These are phyloP conservation scores for Acholoe squamosa DNA, from an alignment of 2,888 invertebrate genomes.

Conservation along the genomic window DNA sequence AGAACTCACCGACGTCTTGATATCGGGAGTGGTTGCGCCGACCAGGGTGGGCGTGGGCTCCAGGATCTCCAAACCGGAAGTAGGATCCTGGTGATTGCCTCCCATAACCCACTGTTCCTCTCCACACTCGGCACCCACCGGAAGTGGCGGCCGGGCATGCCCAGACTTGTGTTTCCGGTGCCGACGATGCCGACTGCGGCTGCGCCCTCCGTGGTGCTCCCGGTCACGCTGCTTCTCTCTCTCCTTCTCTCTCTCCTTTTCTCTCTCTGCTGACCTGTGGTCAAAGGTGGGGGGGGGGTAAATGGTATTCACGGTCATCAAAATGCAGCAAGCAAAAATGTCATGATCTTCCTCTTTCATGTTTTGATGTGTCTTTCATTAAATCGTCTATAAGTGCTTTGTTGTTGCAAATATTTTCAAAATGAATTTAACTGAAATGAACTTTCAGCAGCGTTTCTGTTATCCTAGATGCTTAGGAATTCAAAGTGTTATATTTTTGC, in stretches of 20 bases:
- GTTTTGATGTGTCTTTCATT: no score
- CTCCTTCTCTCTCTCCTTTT: slow-evolving; percentile 50
- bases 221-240: slow-evolving; percentile 8
- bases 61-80: slow-evolving; percentile 44
- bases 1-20: slow-evolving; percentile 38
- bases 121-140: not conserved
- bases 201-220: not conserved
- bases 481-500: no score
- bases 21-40: slow-evolving; percentile 9
- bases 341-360: no score
- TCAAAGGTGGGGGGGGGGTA: not conserved
- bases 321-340: no score
- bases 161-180: slow-evolving; percentile 20
- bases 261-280: slow-evolving; percentile 43
- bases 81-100: slow-evolving; percentile 31
- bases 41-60: slow-evolving; percentile 56
- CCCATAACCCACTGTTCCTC: slow-evolving; percentile 54
- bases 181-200: slow-evolving; percentile 26
- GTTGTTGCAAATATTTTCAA: no score
- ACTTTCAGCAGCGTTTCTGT: no score
- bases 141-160: not conserved
- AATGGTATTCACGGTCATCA: not conserved
- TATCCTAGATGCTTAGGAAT: no score
- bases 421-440: no score
- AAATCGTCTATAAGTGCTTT: no score